Evolutionary conservation across 2,797 vertebrate genomes (phyloP), one percentile per base, ranked within the genome.

Genomic region (Pantherophis vulpinus): DNA sequence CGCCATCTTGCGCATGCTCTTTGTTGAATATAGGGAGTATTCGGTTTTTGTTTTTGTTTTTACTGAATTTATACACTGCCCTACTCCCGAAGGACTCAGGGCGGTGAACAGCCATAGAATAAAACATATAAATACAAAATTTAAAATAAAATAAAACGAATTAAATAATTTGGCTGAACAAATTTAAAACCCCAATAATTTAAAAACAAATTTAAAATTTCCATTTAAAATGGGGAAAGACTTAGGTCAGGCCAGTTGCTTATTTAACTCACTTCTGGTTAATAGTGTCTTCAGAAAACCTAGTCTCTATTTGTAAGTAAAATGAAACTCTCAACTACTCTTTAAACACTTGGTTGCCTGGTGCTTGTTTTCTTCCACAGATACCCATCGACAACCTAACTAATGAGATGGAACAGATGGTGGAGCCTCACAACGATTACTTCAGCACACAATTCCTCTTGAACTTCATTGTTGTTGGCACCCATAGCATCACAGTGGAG

Each of bases 371-470:
- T 89, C 96, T 5, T 97, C 96, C 87, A 58, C 96, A 99, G 99
- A 97, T 99, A 91, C 98, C 99, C 63, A 96, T 98, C 1, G 99
- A 99, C 92, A 97, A 94, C 56, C 98, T 98, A 97, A 98, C 98
- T 32, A 99, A 99, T 55, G 99, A 99, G 97, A 99, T 99, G 93
- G 99, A 99, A 95, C 99, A 99, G 98, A 98, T 98, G 14, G 99
- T 99, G 0, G 99, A 99, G 92, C 99, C 99, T 2, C 99, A 99
- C 96, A 99, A 99, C 0, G 99, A 99, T 97, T 99, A 99, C 97
- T 99, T 99, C 98, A 99, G 99, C 98, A 99, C 99, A 89, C 99
- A 99, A 95, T 99, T 99, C 95, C 97, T 99, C 94, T 97, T 99
- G 89, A 99, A 99, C 97, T 99, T 99, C 93, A 97, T 98, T 29